phyloP scores from a whole-genome alignment of 2,888 invertebrate genomes.

The Pterostichus madidus region DNA sequence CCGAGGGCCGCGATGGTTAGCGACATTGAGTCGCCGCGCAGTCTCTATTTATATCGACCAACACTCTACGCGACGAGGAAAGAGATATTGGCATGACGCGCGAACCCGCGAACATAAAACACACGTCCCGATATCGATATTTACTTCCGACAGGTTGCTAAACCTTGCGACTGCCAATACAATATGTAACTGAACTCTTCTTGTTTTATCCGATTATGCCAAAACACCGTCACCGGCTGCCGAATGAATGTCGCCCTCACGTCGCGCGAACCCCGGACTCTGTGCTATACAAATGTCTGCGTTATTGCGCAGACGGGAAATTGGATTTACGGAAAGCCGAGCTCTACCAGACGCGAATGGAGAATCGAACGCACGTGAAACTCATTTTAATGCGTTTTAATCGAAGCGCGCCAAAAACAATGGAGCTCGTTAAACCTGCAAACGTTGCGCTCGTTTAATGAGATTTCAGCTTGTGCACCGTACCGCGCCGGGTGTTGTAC shows the following conservation, averaged over 20 bases:
- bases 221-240: constrained; percentile 54
- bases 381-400: constrained; percentile 63
- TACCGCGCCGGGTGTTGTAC: not conserved
- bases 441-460: constrained; percentile 34
- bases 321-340: constrained; percentile 61
- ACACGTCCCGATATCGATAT: constrained; percentile 29
- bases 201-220: constrained; percentile 64
- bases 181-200: constrained; percentile 64
- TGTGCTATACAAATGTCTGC: constrained; percentile 40
- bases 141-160: constrained; percentile 63
- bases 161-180: constrained; percentile 64
- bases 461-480: constrained; percentile 16
- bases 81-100: constrained; percentile 29
- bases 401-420: constrained; percentile 58
- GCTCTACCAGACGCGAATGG: constrained; percentile 24
- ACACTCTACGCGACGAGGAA: constrained; percentile 62
- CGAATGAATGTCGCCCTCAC: constrained; percentile 40
- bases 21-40: constrained; percentile 71
- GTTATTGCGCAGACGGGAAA: constrained; percentile 60
- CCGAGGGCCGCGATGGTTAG: constrained; percentile 70
- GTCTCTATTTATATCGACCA: constrained; percentile 72
- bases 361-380: constrained; percentile 56
- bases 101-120: not conserved
- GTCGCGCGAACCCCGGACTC: too few species aligned
- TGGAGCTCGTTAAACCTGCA: constrained; percentile 39